phyloP scores from a whole-genome alignment of 2,888 invertebrate species.

The Limnephilus rhombicus region DNA sequence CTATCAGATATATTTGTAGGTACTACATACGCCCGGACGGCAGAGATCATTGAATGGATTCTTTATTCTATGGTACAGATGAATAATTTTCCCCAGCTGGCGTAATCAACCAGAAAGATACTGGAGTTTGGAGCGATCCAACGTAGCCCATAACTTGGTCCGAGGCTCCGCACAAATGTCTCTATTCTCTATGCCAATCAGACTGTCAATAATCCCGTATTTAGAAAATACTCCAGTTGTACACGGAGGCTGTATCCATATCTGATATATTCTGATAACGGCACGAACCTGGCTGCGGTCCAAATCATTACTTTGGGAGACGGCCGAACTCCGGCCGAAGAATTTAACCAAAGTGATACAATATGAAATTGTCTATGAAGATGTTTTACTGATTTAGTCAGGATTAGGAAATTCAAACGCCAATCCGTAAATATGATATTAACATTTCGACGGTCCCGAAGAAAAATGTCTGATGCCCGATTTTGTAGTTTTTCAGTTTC shows the following conservation, averaged over 20 bases:
- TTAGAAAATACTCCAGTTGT: neutral
- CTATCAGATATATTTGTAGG: too few relatives aligned
- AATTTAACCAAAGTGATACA: slow-evolving; percentile 10
- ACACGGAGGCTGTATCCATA: neutral
- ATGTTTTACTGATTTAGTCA: neutral
- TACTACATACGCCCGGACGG: neutral
- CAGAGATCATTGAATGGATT: neutral
- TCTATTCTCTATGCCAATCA: slow-evolving; percentile 8
- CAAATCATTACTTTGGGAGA: slow-evolving; percentile 20
- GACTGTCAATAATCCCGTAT: slow-evolving; percentile 24
- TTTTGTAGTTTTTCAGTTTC: too few relatives aligned
- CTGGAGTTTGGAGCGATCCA: neutral
- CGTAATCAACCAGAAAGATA: neutral
- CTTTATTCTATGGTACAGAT: neutral
- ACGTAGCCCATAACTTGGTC: neutral
- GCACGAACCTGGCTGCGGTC: neutral
- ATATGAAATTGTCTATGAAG: neutral
- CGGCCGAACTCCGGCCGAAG: neutral
- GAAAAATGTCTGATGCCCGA: too few relatives aligned
- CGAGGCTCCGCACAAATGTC: neutral
- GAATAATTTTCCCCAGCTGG: neutral
- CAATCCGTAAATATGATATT: neutral
- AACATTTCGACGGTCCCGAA: too few relatives aligned
- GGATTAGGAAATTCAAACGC: neutral
- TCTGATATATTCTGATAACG: slow-evolving; percentile 8